These are phyloP conservation scores for Crocodylus rhombifer DNA, from an alignment of 2,797 vertebrate genomes.

Conservation along the genomic window DNA sequence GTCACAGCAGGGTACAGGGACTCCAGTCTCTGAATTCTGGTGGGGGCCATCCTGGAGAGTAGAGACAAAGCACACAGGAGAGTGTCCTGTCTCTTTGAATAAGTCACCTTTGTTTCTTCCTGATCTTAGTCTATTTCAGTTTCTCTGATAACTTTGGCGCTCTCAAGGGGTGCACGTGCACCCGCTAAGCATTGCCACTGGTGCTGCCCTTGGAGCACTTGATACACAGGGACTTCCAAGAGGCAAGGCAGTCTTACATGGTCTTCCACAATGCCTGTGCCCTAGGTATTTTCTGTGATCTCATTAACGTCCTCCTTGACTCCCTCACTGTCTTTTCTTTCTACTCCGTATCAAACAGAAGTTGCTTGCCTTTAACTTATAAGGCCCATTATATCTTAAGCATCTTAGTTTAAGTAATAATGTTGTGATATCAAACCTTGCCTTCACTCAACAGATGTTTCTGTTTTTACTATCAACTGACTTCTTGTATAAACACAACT, in stretches of 20 bases:
- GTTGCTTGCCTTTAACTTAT: not conserved
- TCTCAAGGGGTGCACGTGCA: no score
- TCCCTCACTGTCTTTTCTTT: not conserved
- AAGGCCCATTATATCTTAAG: not conserved
- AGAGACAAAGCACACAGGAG: not conserved
- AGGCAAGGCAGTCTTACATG: not conserved
- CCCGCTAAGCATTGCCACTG: not conserved
- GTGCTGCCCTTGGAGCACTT: not conserved
- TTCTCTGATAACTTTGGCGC: no score
- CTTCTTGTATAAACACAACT: not conserved
- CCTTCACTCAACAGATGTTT: not conserved
- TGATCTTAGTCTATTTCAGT: not conserved
- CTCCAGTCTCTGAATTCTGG: no score
- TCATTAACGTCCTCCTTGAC: not conserved
- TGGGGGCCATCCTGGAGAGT: no score
- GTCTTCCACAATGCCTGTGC: not conserved
- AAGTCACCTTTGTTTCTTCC: not conserved
- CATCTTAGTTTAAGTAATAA: not conserved
- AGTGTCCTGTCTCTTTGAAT: no score
- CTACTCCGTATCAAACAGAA: not conserved
- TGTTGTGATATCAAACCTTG: not conserved
- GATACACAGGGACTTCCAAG: no score
- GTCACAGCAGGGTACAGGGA: no score
- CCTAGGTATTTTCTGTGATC: not conserved
- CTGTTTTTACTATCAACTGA: not conserved